Conservation (phyloP, 23 tunicate genomes). For the Ciona savignyi region DNA sequence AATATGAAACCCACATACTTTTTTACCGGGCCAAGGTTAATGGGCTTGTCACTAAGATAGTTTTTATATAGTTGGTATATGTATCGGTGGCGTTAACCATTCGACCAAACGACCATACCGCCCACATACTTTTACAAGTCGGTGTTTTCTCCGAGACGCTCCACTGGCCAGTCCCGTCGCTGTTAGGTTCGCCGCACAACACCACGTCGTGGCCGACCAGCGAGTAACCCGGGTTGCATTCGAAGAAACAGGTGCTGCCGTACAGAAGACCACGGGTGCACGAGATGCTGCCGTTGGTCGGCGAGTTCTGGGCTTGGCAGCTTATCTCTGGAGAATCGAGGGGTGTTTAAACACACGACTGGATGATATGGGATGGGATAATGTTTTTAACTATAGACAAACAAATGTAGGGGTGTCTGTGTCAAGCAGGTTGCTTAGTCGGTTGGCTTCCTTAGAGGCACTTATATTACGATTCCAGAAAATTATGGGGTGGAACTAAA, state of each 20-base stretch:
- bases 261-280: constrained; percentile 21
- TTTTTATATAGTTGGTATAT: too few relatives aligned
- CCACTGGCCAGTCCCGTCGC: not conserved
- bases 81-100: not conserved
- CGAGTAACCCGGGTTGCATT: constrained; percentile 3
- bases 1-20: too few relatives aligned
- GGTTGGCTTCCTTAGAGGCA: too few relatives aligned
- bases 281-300: constrained; percentile 30
- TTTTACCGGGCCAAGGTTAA: too few relatives aligned
- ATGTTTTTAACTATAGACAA: not conserved
- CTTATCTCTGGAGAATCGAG: constrained; percentile 15
- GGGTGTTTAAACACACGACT: not conserved
- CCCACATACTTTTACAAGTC: constrained; percentile 21
- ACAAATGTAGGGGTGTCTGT: too few relatives aligned
- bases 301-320: constrained; percentile 20
- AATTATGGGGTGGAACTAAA: too few relatives aligned
- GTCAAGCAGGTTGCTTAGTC: too few relatives aligned
- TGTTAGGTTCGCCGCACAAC: not conserved
- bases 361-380: not conserved
- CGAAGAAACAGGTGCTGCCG: constrained; percentile 45
- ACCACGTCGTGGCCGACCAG: not conserved
- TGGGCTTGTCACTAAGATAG: too few relatives aligned
- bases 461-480: too few relatives aligned
- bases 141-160: constrained; percentile 13
- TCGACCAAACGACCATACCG: not conserved